A percentile compares a stretch with the other conserved stretches of the same genome.
These are phyloP conservation scores for Danio albolineatus DNA, from an alignment of 2,797 vertebrate genomes.

Conservation along the genomic window DNA sequence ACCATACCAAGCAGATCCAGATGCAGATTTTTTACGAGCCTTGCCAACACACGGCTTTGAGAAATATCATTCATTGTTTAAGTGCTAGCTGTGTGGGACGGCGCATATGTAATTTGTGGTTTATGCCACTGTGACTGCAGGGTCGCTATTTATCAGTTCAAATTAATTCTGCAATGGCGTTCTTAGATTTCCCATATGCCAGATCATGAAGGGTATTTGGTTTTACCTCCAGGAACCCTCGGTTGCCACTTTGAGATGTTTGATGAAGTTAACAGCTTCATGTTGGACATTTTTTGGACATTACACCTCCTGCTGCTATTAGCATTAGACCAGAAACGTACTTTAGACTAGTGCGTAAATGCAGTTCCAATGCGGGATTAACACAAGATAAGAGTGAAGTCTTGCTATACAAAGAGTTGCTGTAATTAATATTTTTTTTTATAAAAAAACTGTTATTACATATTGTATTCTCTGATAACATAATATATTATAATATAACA, in stretches of 20 bases:
- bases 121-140: conserved; percentile 52
- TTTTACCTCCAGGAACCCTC: conserved; percentile 10
- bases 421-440: background rate
- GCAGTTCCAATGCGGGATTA: background rate
- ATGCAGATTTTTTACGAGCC: conserved; percentile 47
- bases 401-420: background rate
- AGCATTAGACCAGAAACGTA: conserved; percentile 9
- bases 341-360: background rate
- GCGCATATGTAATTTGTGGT: conserved; percentile 55
- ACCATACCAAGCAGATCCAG: conserved; percentile 57
- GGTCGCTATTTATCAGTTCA: conserved; percentile 63
- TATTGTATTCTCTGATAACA: no score
- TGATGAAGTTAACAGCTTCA: conserved; percentile 38
- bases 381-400: background rate
- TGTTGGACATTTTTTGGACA: conserved; percentile 18
- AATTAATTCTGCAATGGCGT: conserved; percentile 55
- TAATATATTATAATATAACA: no score
- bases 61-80: conserved; percentile 48
- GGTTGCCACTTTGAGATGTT: conserved; percentile 22
- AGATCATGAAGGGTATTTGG: conserved; percentile 43
- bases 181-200: conserved; percentile 42
- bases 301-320: conserved; percentile 23
- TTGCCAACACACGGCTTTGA: conserved; percentile 48
- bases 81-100: conserved; percentile 30
- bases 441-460: no score